phyloP scores from a whole-genome alignment of 2,797 vertebrate genomes.

The Notoglanidium macrostoma region DNA sequence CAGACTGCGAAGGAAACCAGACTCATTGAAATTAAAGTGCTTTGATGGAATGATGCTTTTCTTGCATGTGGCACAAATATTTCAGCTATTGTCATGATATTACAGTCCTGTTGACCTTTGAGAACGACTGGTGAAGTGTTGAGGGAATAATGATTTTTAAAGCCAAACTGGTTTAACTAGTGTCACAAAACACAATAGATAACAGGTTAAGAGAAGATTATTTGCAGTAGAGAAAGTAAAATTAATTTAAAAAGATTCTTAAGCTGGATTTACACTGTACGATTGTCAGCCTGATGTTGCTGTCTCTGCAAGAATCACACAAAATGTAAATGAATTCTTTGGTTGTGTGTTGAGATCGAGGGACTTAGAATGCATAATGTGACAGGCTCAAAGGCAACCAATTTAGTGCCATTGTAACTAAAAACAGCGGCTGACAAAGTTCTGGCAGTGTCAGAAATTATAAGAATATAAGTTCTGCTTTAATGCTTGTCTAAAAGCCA shows the following conservation, averaged over 20 bases:
- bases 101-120: constrained; percentile 47
- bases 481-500: neutral
- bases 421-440: neutral
- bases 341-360: neutral
- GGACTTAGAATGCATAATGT: neutral
- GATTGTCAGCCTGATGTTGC: neutral
- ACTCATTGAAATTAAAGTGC: constrained; percentile 72
- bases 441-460: neutral
- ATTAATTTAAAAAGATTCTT: neutral
- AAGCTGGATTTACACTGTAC: neutral
- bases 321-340: neutral
- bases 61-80: constrained; percentile 75
- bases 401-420: neutral
- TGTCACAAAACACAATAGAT: neutral
- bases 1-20: constrained; percentile 68
- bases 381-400: neutral
- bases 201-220: neutral
- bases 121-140: neutral
- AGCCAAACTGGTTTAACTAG: neutral
- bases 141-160: constrained; percentile 18
- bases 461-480: neutral
- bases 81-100: constrained; percentile 67
- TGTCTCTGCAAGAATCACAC: neutral
- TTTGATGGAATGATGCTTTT: constrained; percentile 74
- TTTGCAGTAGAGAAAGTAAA: neutral